Evolutionary conservation across 2,113 vertebrate species (phyloP).

Genomic region (Platanista minor): DNA sequence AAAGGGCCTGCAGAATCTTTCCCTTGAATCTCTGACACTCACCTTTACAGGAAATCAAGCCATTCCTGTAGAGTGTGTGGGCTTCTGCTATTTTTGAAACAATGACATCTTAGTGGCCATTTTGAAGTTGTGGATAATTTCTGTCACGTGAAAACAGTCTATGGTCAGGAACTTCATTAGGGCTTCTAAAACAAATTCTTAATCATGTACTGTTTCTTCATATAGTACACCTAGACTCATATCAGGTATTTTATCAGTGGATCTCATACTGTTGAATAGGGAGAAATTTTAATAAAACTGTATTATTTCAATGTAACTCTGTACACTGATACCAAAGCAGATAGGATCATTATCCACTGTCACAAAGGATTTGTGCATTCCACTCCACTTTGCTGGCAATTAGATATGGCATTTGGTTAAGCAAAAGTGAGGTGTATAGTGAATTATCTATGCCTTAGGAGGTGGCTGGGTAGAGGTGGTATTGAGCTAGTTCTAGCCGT

Average conservation of each 20-base stretch:
- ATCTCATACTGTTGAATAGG: background rate
- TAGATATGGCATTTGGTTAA: background rate
- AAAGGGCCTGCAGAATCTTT: background rate
- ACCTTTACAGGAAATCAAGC: background rate
- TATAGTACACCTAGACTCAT: background rate
- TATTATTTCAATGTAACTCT: background rate
- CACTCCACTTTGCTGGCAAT: background rate
- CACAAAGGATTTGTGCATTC: background rate
- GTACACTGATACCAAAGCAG: background rate
- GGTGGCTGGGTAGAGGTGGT: background rate
- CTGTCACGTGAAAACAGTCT: background rate
- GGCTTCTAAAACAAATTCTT: background rate
- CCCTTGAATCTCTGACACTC: background rate
- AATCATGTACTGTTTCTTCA: background rate
- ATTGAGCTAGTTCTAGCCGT: background rate
- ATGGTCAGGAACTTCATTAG: background rate
- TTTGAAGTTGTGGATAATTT: background rate
- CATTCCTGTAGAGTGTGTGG: rapidly evolving
- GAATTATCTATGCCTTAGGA: background rate
- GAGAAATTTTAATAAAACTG: background rate
- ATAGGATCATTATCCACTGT: background rate
- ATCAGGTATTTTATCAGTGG: background rate
- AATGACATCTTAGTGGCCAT: background rate
- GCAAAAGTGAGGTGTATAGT: background rate
- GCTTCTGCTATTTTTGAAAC: background rate